phyloP scores from a whole-genome alignment of 2,113 vertebrate genomes.

The Diadophis punctatus region DNA sequence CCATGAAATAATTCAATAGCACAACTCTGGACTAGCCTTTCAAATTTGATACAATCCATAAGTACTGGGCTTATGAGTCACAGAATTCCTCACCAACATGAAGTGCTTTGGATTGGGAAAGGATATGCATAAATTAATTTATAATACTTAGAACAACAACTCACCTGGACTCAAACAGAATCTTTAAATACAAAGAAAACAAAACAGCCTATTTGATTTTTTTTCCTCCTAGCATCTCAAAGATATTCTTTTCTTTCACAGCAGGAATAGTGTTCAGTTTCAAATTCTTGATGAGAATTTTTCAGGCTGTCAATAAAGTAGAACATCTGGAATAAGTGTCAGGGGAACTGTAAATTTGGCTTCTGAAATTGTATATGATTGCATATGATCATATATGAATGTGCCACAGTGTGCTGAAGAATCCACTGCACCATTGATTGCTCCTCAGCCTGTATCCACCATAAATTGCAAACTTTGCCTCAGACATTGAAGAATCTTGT shows the following conservation, averaged over 20 bases:
- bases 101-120: background rate
- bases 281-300: slow-evolving; percentile 12
- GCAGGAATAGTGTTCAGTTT: background rate
- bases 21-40: background rate
- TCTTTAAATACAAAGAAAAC: slow-evolving; percentile 23
- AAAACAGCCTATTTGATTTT: slow-evolving; percentile 10
- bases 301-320: background rate
- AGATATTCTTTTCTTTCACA: background rate
- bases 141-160: background rate
- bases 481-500: background rate
- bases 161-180: background rate
- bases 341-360: background rate
- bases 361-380: background rate
- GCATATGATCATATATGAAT: background rate
- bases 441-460: background rate
- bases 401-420: background rate
- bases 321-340: background rate
- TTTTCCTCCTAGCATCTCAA: slow-evolving; percentile 11
- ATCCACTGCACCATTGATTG: background rate
- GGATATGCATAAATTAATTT: background rate
- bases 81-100: background rate
- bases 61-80: background rate
- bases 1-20: background rate
- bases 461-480: background rate
- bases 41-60: background rate